Base-by-base conservation (phyloP, 1,140 invertebrate genomes). In the Venturia canescens region DNA sequence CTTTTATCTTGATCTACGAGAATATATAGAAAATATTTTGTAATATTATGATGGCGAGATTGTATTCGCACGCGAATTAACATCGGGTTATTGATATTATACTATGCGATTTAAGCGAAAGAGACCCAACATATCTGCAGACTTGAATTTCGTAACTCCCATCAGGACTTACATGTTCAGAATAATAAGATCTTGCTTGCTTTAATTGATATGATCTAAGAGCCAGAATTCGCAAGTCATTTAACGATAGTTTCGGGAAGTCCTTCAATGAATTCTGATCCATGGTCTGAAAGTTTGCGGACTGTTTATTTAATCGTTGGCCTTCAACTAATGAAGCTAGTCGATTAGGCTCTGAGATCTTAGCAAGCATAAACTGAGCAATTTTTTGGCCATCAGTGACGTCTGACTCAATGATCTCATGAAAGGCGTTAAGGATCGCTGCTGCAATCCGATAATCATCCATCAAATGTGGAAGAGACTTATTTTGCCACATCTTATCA, bases 101-200 rank as follows among this genome's bases (percentile, higher is more conserved):
- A n/a, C n/a, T n/a, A n/a, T n/a, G n/a, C n/a, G n/a, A n/a, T n/a
- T n/a, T n/a, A n/a, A n/a, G n/a, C n/a, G n/a, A n/a, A n/a, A n/a
- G n/a, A n/a, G 29, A 3, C 15, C 21, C 29, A n/a, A n/a, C 26
- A 27, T 76, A 15, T 15, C 26, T 57, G 23, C 74, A 60, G 29
- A 76, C 26, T 76, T 80, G 63, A 21, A 80, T 34, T 60, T 44
- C 18, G 27, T 63, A 71, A 31, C 48, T 72, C 3, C 78, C 78
- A 18, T 72, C 48, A 34, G 50, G 18, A 60, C 18, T 44, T 13
- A 80, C 31, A 60, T 72, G 69, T n/a, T 80, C 78, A 29, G 26
- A 69, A 38, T 80, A 80, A 60, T 80, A 80, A 0, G 48, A 60
- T n/a, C 44, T 50, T 9, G 70, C 78, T 60, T 80, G 66, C 0